phyloP scores from a whole-genome alignment of 2,888 invertebrate species.

The Plagiodera versicolora region DNA sequence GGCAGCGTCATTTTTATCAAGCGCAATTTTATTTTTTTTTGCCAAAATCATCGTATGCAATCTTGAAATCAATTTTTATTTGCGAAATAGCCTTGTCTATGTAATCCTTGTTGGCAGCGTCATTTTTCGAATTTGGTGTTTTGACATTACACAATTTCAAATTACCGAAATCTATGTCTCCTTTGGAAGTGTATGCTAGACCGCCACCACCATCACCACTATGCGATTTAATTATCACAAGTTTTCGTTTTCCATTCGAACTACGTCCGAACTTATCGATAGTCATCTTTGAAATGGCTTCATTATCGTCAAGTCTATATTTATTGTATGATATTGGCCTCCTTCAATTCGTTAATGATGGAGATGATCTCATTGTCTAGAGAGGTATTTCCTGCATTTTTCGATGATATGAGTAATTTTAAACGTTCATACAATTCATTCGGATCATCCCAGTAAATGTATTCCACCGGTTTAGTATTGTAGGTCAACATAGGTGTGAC shows the following conservation, averaged over 20 bases:
- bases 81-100: not conserved
- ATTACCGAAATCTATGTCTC: not conserved
- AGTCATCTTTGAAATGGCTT: slow-evolving; percentile 13
- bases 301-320: not conserved
- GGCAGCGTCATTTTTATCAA: not conserved
- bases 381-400: slow-evolving; percentile 39
- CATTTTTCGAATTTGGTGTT: not conserved
- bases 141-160: not conserved
- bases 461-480: slow-evolving; percentile 19
- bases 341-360: slow-evolving; percentile 43
- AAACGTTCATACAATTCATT: slow-evolving; percentile 43
- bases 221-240: not conserved
- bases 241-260: not conserved
- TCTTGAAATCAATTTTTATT: not conserved
- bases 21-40: too few species aligned
- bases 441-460: slow-evolving; percentile 31
- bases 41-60: not conserved
- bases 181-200: not conserved
- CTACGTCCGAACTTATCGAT: slow-evolving; percentile 26
- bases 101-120: not conserved
- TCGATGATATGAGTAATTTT: slow-evolving; percentile 39
- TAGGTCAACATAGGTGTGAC: not conserved
- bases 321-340: slow-evolving; percentile 28
- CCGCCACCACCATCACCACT: too few species aligned
- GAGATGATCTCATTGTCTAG: slow-evolving; percentile 47